Conservation (phyloP, 2,888 invertebrate genomes). For the Heliconius erato region DNA sequence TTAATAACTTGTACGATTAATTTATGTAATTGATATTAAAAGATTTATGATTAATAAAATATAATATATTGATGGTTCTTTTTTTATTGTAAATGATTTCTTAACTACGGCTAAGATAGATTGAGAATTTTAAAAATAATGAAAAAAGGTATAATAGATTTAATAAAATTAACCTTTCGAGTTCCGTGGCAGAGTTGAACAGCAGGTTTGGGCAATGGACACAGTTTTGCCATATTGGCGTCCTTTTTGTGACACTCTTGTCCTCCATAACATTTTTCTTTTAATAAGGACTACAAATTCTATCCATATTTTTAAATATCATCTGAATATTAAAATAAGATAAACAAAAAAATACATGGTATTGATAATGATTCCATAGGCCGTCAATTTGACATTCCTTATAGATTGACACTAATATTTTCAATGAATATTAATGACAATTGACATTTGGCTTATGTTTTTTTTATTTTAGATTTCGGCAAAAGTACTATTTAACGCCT, state of each 20-base stretch:
- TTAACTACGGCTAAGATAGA: background rate
- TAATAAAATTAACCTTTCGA: conserved; percentile 83
- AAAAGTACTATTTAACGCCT: background rate
- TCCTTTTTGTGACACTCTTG: conserved; percentile 68
- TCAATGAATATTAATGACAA: background rate
- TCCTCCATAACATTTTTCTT: conserved; percentile 83
- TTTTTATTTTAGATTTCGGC: background rate
- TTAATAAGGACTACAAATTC: conserved; percentile 37
- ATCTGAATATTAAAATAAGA: conserved; percentile 50
- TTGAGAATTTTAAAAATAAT: background rate
- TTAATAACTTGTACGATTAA: background rate
- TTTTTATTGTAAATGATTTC: background rate
- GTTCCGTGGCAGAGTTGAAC: conserved; percentile 86
- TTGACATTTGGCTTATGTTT: background rate
- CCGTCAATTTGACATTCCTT: conserved; percentile 39
- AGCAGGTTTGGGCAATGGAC: conserved; percentile 86
- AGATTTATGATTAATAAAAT: background rate
- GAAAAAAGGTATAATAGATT: background rate
- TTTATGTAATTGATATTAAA: background rate
- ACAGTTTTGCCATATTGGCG: conserved; percentile 87
- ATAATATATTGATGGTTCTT: background rate
- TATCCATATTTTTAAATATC: conserved; percentile 50
- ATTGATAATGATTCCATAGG: conserved; percentile 44
- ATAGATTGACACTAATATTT: conserved; percentile 1
- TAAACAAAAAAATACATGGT: conserved; percentile 49